Percentiles rank a stretch among this genome's conserved stretches.
These are phyloP conservation scores for Ectemnius cavifrons DNA, from an alignment of 2,888 invertebrate genomes.

Conservation along the genomic window DNA sequence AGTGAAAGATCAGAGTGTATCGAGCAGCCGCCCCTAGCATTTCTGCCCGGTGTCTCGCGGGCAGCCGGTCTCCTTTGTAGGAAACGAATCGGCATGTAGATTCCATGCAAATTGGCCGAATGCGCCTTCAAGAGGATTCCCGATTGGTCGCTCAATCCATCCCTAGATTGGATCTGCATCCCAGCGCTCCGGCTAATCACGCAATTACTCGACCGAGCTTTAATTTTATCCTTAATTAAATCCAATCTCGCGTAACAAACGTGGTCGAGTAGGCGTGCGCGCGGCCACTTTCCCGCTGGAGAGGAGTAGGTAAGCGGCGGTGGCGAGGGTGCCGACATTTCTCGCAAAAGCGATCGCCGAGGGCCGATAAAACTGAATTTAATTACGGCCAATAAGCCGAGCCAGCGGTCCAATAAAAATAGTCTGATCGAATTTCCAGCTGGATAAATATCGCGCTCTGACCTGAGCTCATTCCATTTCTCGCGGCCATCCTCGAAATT, in stretches of 20 bases:
- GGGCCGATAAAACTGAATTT: slow-evolving; percentile 50
- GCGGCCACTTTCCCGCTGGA: slow-evolving; percentile 23
- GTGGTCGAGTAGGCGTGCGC: slow-evolving; percentile 13
- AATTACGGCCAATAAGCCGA: slow-evolving; percentile 35
- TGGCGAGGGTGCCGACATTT: slow-evolving; percentile 22
- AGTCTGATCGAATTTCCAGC: slow-evolving; percentile 17
- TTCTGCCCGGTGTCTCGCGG: slow-evolving; percentile 16
- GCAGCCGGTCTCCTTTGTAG: slow-evolving; percentile 41
- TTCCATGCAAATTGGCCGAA: slow-evolving; percentile 73
- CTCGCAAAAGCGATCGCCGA: slow-evolving; percentile 46
- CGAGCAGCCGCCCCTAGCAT: background rate
- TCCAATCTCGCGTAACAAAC: slow-evolving; percentile 69
- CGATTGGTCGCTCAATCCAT: slow-evolving; percentile 70
- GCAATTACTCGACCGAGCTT: slow-evolving; percentile 69
- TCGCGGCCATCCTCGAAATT: slow-evolving; percentile 3
- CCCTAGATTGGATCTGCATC: slow-evolving; percentile 70
- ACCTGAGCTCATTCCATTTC: slow-evolving; percentile 6
- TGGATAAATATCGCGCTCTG: slow-evolving; percentile 5
- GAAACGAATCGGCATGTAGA: slow-evolving; percentile 66
- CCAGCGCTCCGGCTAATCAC: slow-evolving; percentile 67
- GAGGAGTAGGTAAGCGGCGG: background rate
- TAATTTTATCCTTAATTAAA: slow-evolving; percentile 76
- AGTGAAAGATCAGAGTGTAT: slow-evolving; percentile 3
- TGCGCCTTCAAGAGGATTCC: slow-evolving; percentile 68
- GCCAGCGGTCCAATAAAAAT: slow-evolving; percentile 22